Conservation (phyloP, 2,797 vertebrate species). For the Lithobates sylvaticus region DNA sequence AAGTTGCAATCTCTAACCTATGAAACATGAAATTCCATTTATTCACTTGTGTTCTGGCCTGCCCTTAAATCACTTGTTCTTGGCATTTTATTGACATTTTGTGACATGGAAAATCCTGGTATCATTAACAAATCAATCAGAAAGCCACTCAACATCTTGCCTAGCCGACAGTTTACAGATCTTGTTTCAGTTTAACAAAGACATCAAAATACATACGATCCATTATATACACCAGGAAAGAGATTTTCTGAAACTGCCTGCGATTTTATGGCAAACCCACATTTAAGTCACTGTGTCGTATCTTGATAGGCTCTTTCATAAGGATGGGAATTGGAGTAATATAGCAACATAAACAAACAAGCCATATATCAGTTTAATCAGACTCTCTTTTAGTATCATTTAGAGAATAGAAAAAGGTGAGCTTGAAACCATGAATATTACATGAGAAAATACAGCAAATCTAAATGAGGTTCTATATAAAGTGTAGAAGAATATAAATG, state of each 20-base stretch:
- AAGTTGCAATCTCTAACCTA: background rate
- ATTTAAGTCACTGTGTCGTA: background rate
- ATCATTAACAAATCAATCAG: constrained; percentile 47
- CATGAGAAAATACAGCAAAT: constrained; percentile 19
- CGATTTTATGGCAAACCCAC: background rate
- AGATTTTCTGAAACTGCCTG: background rate
- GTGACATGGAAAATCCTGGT: constrained; percentile 16
- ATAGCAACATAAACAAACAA: constrained; percentile 17
- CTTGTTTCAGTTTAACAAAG: constrained; percentile 28
- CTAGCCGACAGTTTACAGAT: constrained; percentile 33
- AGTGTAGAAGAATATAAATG: background rate
- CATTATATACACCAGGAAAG: background rate
- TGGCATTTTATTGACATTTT: constrained; percentile 41
- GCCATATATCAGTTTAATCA: background rate
- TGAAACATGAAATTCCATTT: constrained; percentile 7
- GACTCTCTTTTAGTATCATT: background rate
- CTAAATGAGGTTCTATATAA: background rate
- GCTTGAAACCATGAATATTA: background rate
- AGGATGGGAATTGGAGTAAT: constrained; percentile 1
- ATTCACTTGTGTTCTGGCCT: constrained; percentile 9
- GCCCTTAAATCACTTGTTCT: constrained; percentile 41
- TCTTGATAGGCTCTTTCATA: background rate
- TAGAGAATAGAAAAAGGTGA: constrained; percentile 8
- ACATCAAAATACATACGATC: constrained; percentile 24
- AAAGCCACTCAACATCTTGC: constrained; percentile 11